Percentiles rank a stretch among this genome's conserved stretches.
Evolutionary conservation across 2,797 vertebrate species (phyloP).

Genomic region (Menidia menidia): DNA sequence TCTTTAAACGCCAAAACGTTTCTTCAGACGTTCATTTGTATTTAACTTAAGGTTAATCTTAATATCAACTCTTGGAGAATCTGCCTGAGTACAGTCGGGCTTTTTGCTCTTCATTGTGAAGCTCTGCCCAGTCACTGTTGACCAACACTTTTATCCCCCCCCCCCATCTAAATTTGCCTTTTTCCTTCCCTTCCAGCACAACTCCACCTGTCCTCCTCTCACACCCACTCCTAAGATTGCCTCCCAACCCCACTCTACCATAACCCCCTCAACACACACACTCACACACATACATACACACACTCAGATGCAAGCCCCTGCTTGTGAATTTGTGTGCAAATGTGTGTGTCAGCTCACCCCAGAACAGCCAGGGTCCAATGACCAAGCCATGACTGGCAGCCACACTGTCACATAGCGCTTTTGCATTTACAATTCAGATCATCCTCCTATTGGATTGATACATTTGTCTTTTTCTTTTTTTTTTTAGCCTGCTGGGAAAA

Average conservation of each 20-base stretch:
- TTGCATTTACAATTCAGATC: constrained; percentile 38
- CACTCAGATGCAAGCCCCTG: constrained; percentile 15
- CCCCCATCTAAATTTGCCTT: constrained; percentile 55
- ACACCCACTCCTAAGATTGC: constrained; percentile 52
- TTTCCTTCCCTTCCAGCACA: constrained; percentile 30
- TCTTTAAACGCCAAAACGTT: background rate
- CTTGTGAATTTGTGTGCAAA: constrained; percentile 47
- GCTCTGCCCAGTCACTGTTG: constrained; percentile 19
- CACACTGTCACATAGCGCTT: constrained; percentile 38
- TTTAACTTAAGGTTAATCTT: background rate
- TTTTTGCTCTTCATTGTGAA: background rate
- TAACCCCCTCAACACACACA: constrained; percentile 18
- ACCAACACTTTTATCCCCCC: constrained; percentile 25
- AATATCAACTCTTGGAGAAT: too few species aligned
- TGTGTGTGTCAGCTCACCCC: constrained; percentile 61
- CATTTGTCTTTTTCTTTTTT: constrained; percentile 7
- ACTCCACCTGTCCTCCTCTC: constrained; percentile 7
- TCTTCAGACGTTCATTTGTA: background rate
- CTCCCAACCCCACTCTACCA: constrained; percentile 50
- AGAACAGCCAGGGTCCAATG: constrained; percentile 29
- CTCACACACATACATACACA: constrained; percentile 23
- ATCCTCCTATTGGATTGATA: constrained; percentile 66
- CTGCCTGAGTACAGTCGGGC: background rate
- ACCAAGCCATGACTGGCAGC: constrained; percentile 55
- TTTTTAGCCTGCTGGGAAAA: constrained; percentile 26